Percentiles rank a stretch among this genome's conserved stretches.
These are phyloP conservation scores for Lerista edwardsae DNA, from an alignment of 2,797 vertebrate genomes.

Conservation along the genomic window DNA sequence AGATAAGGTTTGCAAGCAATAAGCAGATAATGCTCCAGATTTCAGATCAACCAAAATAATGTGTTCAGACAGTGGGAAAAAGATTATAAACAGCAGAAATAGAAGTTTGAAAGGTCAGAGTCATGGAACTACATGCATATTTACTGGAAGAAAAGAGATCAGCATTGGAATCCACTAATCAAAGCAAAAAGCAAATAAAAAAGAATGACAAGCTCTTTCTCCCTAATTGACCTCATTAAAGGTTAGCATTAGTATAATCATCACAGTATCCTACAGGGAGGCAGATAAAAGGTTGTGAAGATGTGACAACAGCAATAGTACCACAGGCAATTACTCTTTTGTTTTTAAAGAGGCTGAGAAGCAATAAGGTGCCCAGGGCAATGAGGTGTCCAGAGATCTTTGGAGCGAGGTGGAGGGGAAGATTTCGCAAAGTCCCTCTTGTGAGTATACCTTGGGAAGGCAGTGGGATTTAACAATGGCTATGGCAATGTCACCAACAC, in stretches of 20 bases:
- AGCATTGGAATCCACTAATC: slow-evolving; percentile 19
- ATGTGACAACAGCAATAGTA: not conserved
- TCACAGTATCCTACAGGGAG: slow-evolving; percentile 25
- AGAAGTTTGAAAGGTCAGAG: slow-evolving; percentile 34
- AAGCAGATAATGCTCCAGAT: slow-evolving; percentile 9
- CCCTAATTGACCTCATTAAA: not conserved
- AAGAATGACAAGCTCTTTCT: not conserved
- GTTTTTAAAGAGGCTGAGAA: not conserved
- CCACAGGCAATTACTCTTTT: not conserved
- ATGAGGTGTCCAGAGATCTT: not conserved
- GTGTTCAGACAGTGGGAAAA: slow-evolving; percentile 9
- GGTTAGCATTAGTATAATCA: not conserved
- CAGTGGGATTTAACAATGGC: not conserved
- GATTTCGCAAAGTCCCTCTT: not conserved
- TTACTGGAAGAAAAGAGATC: slow-evolving; percentile 27
- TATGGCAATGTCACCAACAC: not conserved
- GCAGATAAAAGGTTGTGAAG: not conserved
- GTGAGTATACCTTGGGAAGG: not conserved
- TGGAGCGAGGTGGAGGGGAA: not conserved
- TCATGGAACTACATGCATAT: not conserved
- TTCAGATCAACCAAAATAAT: slow-evolving; percentile 4
- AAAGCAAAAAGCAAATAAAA: not conserved
- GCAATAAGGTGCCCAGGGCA: not conserved
- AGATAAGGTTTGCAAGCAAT: slow-evolving; percentile 26
- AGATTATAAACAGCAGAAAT: slow-evolving; percentile 37